Base-by-base conservation (phyloP, 2,113 vertebrate species). In the Cromileptes altivelis region DNA sequence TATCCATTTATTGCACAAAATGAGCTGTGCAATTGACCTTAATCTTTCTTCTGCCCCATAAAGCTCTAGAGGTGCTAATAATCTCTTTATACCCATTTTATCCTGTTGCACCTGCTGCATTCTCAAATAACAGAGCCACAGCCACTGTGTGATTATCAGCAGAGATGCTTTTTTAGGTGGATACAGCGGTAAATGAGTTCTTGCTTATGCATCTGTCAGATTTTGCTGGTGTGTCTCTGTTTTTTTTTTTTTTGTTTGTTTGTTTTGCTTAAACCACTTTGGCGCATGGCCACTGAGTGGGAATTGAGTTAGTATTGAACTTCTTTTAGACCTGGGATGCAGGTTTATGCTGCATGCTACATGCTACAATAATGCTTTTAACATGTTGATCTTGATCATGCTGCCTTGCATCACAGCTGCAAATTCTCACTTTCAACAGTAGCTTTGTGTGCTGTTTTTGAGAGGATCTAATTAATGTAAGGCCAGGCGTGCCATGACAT, bases 381-480 rank as follows among this genome's bases (percentile, higher is more conserved):
- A 25, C 42, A 18, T 9, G 14, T 53, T 33, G 55, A 57, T 80
- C 56, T 53, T 64, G 13, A 21, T 9, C 40, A 21, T 50, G 17
- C 50, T 72, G 18, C 17, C 19, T 13, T 53, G 45, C 52, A 62
- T 60, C 71, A 56, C 23, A 52, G 37, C 72, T 58, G 40, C 60
- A 74, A 40, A 73, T 25, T 64, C 4, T 58, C 25, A 21, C 19
- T 30, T 30, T 30, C 30, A 30, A 5, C 30, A 30, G 30, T 55
- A 15, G 60, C 67, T 67, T 7, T 56, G 45, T 80, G 57, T 87
- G 80, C 55, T 30, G 18, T 25, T 74, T 89, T 80, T 61, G 75
- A 71, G 19, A 80, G 68, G 64, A 75, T 75, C 53, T 72, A 49
- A 78, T 88, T 49, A 80, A 82, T 85, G 23, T 53, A 58, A 52